Evolutionary conservation across 2,113 vertebrate species (phyloP).

Genomic region (Verasper variegatus): DNA sequence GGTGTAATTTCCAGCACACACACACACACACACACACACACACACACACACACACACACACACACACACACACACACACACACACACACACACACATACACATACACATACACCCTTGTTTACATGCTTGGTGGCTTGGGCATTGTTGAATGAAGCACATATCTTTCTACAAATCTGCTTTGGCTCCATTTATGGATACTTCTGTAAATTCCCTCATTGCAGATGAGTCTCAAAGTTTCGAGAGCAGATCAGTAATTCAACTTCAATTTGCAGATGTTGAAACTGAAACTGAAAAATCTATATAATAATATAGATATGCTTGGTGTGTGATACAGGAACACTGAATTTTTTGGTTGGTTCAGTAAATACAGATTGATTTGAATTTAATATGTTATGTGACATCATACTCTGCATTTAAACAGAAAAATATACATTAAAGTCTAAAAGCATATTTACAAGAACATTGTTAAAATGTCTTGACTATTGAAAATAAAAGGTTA

Average conservation of each 20-base stretch:
- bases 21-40: constrained; percentile 37
- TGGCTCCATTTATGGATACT: constrained; percentile 68
- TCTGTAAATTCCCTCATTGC: constrained; percentile 68
- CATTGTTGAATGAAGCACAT: constrained; percentile 70
- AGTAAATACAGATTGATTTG: too few relatives aligned
- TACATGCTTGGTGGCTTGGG: constrained; percentile 77
- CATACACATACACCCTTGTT: constrained; percentile 66
- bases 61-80: constrained; percentile 39
- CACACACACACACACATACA: constrained; percentile 30
- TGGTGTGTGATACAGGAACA: neutral
- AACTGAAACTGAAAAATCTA: too few relatives aligned
- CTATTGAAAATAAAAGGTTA: too few relatives aligned
- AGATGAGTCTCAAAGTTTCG: constrained; percentile 70
- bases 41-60: constrained; percentile 40
- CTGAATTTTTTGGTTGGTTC: neutral
- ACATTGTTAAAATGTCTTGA: too few relatives aligned
- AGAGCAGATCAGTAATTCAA: constrained; percentile 67
- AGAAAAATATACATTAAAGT: too few relatives aligned
- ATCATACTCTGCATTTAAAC: too few relatives aligned
- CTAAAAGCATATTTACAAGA: too few relatives aligned
- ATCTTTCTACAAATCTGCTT: constrained; percentile 78
- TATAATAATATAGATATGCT: constrained; percentile 10
- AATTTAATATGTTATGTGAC: too few relatives aligned
- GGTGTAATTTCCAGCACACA: constrained; percentile 68
- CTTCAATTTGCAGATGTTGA: constrained; percentile 45